A percentile compares a stretch with the other conserved stretches of the same genome.
Evolutionary conservation across 2,113 vertebrate genomes (phyloP).

Genomic region (Fregetta grallaria): DNA sequence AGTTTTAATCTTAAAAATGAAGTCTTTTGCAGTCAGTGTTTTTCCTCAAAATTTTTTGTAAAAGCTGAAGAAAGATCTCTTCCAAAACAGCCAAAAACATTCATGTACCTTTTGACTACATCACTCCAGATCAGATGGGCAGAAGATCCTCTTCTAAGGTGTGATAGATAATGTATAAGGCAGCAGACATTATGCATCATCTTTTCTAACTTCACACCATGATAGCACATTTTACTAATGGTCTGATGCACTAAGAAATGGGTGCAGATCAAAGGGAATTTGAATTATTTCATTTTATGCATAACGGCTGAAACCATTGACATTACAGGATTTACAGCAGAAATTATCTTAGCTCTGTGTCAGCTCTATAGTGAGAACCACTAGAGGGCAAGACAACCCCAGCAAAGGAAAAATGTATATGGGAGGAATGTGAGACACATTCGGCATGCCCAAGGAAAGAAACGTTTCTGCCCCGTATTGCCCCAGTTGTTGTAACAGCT

Average conservation of each 20-base stretch:
- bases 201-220: background rate
- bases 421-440: accelerated
- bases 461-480: background rate
- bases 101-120: background rate
- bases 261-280: background rate
- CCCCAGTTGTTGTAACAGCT: background rate
- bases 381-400: constrained; percentile 46
- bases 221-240: background rate
- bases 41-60: background rate
- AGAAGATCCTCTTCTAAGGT: background rate
- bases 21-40: background rate
- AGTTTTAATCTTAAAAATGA: background rate
- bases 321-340: background rate
- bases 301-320: accelerated
- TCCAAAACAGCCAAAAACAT: background rate
- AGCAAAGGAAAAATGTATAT: background rate
- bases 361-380: background rate
- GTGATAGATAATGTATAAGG: too few species aligned
- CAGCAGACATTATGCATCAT: background rate
- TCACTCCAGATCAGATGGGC: background rate
- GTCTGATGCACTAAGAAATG: background rate
- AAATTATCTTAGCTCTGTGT: background rate
- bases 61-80: background rate
- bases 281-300: background rate
- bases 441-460: background rate